Conservation (phyloP, 2,888 invertebrate genomes). For the Watsonalla cultraria region DNA sequence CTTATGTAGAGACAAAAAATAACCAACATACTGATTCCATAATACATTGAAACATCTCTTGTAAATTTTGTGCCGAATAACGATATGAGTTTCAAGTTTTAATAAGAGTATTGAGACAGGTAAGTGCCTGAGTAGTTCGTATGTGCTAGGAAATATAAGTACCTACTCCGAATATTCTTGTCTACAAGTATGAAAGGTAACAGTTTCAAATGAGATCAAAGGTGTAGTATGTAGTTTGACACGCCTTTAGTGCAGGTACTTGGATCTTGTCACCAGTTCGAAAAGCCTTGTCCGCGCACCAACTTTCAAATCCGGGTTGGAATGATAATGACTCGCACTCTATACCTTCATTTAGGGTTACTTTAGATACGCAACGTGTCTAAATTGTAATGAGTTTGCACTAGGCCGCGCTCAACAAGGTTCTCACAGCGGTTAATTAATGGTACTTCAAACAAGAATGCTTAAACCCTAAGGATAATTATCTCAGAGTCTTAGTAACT, state of each 20-base stretch:
- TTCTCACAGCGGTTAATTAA: too few relatives aligned
- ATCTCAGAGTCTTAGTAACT: too few relatives aligned
- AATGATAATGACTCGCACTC: slow-evolving; percentile 39
- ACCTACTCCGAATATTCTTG: not conserved
- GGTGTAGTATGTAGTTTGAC: slow-evolving; percentile 27
- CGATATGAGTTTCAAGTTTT: too few relatives aligned
- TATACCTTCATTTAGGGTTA: slow-evolving; percentile 19
- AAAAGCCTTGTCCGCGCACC: slow-evolving; percentile 39
- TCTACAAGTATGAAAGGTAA: slow-evolving; percentile 3
- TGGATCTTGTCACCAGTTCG: slow-evolving; percentile 20
- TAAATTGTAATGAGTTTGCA: not conserved
- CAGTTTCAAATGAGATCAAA: slow-evolving; percentile 35
- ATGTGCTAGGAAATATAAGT: not conserved
- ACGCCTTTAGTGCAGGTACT: slow-evolving; percentile 29
- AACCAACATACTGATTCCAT: too few relatives aligned
- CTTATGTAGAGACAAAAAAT: too few relatives aligned
- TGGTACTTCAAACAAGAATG: too few relatives aligned
- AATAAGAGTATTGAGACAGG: too few relatives aligned
- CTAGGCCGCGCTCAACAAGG: not conserved
- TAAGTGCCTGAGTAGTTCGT: too few relatives aligned
- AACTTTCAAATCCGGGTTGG: slow-evolving; percentile 51
- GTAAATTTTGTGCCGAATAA: too few relatives aligned
- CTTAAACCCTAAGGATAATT: too few relatives aligned
- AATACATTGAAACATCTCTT: too few relatives aligned
- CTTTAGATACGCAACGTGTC: slow-evolving; percentile 23